These are phyloP conservation scores for Drosophila elegans DNA, from an alignment of 1,140 invertebrate species.

Conservation along the genomic window DNA sequence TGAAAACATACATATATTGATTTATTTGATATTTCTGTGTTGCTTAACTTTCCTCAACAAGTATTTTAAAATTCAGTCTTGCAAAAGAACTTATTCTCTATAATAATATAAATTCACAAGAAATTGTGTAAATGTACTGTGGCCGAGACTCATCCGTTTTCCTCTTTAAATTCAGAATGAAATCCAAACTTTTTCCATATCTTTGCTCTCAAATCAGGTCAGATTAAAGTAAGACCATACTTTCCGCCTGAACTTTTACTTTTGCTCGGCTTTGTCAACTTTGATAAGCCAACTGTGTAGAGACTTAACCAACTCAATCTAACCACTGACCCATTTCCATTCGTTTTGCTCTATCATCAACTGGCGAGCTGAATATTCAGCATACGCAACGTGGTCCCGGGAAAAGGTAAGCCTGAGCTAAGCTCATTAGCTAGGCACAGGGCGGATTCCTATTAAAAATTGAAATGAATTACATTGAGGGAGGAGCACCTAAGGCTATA, in stretches of 20 bases:
- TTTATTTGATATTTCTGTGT: too few species aligned
- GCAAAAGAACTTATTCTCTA: too few species aligned
- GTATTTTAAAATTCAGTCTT: too few species aligned
- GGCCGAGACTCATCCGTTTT: too few species aligned
- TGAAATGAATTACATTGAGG: slow-evolving; percentile 40
- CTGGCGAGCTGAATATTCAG: slow-evolving; percentile 48
- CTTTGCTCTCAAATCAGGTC: slow-evolving; percentile 13
- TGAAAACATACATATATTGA: too few species aligned
- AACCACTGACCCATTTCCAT: slow-evolving; percentile 51
- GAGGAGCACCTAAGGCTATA: neutral
- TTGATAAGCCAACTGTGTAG: slow-evolving; percentile 17
- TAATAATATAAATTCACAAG: too few species aligned
- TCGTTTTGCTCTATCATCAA: slow-evolving; percentile 20
- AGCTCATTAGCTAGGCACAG: slow-evolving; percentile 64
- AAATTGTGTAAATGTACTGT: too few species aligned
- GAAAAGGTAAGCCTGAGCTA: slow-evolving; percentile 52
- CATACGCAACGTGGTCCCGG: slow-evolving; percentile 53
- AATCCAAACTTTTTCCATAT: neutral
- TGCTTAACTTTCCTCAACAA: too few species aligned
- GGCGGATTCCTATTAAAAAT: slow-evolving; percentile 62
- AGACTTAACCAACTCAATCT: slow-evolving; percentile 29
- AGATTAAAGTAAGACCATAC: slow-evolving; percentile 22
- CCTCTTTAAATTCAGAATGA: neutral
- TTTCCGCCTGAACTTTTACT: slow-evolving; percentile 22
- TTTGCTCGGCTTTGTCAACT: slow-evolving; percentile 31